Evolutionary conservation across 2,113 vertebrate species (phyloP).

Genomic region (Tragulus kanchil): DNA sequence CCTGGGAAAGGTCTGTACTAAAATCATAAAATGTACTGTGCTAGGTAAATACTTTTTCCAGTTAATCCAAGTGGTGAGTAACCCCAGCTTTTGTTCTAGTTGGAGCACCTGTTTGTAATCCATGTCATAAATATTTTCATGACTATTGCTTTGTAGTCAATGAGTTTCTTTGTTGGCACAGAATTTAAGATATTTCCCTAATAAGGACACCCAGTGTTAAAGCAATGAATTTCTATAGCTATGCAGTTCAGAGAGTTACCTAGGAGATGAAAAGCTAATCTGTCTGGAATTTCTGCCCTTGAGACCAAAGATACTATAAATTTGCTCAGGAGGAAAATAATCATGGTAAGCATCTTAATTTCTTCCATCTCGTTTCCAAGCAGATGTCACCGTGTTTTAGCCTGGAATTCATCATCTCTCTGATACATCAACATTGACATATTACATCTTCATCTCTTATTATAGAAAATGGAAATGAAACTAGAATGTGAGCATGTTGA

Average conservation of each 20-base stretch:
- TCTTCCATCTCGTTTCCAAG: constrained; percentile 81
- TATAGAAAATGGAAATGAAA: constrained; percentile 83
- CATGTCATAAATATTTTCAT: constrained; percentile 82
- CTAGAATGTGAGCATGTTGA: constrained; percentile 75
- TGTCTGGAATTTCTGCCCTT: constrained; percentile 84
- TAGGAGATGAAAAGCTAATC: constrained; percentile 84
- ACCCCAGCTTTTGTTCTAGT: constrained; percentile 75
- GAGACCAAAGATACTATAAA: constrained; percentile 83
- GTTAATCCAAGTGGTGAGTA: constrained; percentile 67
- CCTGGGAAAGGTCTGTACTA: constrained; percentile 66
- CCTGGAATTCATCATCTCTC: constrained; percentile 82
- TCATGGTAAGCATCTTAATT: constrained; percentile 84
- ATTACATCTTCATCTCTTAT: constrained; percentile 82
- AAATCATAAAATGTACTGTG: constrained; percentile 34
- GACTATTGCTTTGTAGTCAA: constrained; percentile 81
- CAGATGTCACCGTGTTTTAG: constrained; percentile 80
- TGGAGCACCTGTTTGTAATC: constrained; percentile 82
- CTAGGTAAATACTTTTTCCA: constrained; percentile 66
- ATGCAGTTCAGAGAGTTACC: constrained; percentile 81
- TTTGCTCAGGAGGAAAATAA: constrained; percentile 80
- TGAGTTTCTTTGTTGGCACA: constrained; percentile 82
- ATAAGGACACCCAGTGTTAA: constrained; percentile 83
- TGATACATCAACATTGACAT: constrained; percentile 83
- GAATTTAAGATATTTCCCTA: constrained; percentile 84
- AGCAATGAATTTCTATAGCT: constrained; percentile 84